phyloP scores from a whole-genome alignment of 2,113 vertebrate genomes.

The Microcebus ravelobensis region DNA sequence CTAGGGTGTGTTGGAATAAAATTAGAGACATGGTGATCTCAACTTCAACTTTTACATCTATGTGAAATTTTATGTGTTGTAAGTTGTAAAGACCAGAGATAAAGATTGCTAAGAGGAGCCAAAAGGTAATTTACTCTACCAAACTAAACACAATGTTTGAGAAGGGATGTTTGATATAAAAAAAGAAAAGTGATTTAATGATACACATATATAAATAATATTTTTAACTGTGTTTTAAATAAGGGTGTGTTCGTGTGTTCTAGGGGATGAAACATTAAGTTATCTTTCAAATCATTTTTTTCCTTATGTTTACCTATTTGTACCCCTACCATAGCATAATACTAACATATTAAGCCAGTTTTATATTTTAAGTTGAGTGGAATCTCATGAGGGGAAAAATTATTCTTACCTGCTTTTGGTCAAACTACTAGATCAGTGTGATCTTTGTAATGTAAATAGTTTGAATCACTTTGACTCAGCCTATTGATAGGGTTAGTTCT shows the following conservation, averaged over 20 bases:
- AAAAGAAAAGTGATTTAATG: not conserved
- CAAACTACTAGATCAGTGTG: not conserved
- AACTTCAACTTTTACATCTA: not conserved
- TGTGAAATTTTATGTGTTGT: not conserved
- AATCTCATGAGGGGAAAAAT: not conserved
- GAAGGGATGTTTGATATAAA: not conserved
- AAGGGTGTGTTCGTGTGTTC: not conserved
- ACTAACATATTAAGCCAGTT: not conserved
- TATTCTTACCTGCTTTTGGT: not conserved
- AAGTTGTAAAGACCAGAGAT: not conserved
- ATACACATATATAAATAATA: not conserved
- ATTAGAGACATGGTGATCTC: not conserved
- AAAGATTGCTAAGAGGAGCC: not conserved
- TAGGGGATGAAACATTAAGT: not conserved
- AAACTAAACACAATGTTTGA: not conserved
- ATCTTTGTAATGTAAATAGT: not conserved
- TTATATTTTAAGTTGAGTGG: not conserved
- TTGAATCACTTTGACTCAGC: not conserved
- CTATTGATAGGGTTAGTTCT: not conserved
- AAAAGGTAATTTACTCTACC: not conserved
- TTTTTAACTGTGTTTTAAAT: not conserved
- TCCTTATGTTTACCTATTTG: not conserved
- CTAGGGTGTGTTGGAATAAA: not conserved
- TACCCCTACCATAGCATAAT: not conserved
- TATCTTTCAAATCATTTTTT: not conserved